Evolutionary conservation across 2,888 invertebrate genomes (phyloP).

Genomic region (Athripsodes cinereus): DNA sequence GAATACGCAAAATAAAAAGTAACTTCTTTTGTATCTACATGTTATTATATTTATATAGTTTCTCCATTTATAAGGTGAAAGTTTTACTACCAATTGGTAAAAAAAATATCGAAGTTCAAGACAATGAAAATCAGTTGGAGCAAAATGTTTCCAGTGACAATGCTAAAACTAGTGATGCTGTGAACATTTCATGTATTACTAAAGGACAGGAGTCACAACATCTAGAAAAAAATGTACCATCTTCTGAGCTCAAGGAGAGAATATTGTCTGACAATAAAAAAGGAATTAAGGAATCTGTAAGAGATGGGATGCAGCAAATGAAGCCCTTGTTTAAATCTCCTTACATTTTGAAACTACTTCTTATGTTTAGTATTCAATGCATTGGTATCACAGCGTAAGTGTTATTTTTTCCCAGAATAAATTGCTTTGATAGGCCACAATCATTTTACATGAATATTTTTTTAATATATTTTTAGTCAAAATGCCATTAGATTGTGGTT

Average conservation of each 20-base stretch:
- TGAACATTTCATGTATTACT: no score
- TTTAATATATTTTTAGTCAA: constrained; percentile 14
- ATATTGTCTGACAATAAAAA: constrained; percentile 35
- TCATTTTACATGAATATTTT: no score
- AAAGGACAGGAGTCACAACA: no score
- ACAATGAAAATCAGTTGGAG: no score
- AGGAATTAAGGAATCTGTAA: constrained; percentile 42
- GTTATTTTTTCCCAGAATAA: no score
- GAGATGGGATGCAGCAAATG: constrained; percentile 56
- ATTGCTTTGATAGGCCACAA: no score
- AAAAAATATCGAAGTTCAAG: background rate
- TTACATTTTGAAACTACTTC: constrained; percentile 52
- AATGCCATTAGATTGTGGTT: constrained; percentile 27
- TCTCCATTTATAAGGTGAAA: background rate
- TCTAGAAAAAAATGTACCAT: no score
- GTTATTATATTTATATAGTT: background rate
- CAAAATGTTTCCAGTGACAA: no score
- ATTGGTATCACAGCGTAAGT: constrained; percentile 60
- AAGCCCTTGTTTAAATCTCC: constrained; percentile 60
- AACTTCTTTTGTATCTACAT: no score
- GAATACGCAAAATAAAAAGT: no score
- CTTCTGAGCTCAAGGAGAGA: constrained; percentile 1
- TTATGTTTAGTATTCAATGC: constrained; percentile 62
- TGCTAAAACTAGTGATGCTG: no score
- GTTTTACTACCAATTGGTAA: background rate